Evolutionary conservation across 2,797 vertebrate species (phyloP).

Genomic region (Hafferia zeledoni): DNA sequence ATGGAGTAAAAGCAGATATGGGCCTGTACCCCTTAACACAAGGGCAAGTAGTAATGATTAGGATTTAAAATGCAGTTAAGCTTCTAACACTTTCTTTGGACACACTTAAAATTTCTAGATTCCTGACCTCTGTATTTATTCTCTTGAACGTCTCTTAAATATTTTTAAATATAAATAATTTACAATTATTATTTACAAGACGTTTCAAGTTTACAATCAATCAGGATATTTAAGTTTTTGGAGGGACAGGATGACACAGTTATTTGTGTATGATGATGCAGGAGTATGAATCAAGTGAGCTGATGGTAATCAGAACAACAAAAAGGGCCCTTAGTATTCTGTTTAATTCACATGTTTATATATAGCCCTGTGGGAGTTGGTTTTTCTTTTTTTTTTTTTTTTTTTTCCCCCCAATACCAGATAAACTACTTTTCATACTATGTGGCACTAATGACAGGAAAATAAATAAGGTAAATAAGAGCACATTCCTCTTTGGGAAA

Average conservation of each 20-base stretch:
- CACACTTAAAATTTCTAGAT: background rate
- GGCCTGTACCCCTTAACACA: background rate
- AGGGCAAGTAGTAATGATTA: background rate
- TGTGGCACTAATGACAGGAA: background rate
- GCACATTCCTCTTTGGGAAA: background rate
- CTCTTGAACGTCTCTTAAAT: background rate
- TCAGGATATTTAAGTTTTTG: background rate
- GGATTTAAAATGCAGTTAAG: background rate
- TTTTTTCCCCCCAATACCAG: background rate
- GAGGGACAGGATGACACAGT: background rate
- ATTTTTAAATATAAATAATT: background rate
- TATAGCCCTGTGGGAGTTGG: fast-evolving
- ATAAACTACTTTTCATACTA: background rate
- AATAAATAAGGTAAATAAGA: background rate
- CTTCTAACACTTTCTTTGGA: background rate
- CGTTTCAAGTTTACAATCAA: background rate
- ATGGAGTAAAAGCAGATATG: background rate
- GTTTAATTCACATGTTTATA: background rate
- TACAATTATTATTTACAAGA: background rate
- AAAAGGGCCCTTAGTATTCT: background rate
- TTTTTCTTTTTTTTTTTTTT: background rate
- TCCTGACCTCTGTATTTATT: background rate
- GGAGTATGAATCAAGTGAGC: background rate
- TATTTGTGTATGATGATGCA: background rate
- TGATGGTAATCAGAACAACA: background rate